Conservation (phyloP, 2,888 invertebrate genomes). For the Noctua pronuba region DNA sequence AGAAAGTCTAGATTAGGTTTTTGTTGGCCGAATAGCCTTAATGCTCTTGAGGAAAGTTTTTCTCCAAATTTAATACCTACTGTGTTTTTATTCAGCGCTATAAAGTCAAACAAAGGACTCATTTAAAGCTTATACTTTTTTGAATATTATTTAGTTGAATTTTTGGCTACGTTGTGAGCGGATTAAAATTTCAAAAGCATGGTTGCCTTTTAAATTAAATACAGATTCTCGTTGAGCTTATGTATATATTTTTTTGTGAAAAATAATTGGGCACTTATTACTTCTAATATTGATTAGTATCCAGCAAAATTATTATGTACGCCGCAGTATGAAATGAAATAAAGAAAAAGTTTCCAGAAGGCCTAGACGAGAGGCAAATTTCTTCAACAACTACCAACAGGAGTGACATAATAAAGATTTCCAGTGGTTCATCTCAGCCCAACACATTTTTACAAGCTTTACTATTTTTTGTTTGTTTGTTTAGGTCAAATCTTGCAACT, state of each 20-base stretch:
- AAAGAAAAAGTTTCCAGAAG: no score
- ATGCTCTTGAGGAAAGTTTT: slow-evolving; percentile 36
- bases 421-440: not conserved
- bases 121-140: not conserved
- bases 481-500: not conserved
- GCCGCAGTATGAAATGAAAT: no score
- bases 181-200: not conserved
- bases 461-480: no score
- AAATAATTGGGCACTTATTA: not conserved
- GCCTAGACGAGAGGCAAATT: not conserved
- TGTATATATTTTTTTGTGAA: no score
- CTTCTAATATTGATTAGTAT: rapidly evolving
- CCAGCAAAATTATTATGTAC: not conserved
- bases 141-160: not conserved
- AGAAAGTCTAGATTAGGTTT: slow-evolving; percentile 56
- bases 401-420: no score
- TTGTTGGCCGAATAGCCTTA: slow-evolving; percentile 31
- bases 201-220: not conserved
- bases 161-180: not conserved
- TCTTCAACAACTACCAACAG: no score
- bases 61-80: slow-evolving; percentile 32
- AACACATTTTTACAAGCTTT: not conserved
- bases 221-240: not conserved
- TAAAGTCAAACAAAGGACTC: slow-evolving; percentile 7
- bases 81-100: slow-evolving; percentile 21